Evolutionary conservation across 2,797 vertebrate genomes (phyloP).

Genomic region (Loriculus beryllinus): DNA sequence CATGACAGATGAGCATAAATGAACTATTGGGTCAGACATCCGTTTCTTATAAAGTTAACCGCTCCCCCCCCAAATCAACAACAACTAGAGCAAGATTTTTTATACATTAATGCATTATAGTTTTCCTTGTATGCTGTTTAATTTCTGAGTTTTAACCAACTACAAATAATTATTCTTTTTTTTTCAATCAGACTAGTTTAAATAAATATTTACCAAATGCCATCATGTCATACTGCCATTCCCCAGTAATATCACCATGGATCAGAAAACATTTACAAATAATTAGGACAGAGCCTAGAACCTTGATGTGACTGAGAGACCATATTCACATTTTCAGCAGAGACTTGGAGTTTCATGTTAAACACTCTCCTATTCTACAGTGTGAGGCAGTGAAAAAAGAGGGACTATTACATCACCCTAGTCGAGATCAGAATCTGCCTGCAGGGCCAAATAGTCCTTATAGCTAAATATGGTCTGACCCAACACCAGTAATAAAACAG

Average conservation of each 20-base stretch:
- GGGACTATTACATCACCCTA: neutral
- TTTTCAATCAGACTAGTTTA: neutral
- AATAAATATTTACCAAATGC: neutral
- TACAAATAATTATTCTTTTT: neutral
- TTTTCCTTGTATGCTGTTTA: neutral
- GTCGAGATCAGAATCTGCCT: neutral
- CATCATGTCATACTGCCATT: neutral
- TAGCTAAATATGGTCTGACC: neutral
- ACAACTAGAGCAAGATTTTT: neutral
- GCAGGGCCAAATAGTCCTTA: neutral
- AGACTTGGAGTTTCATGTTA: neutral
- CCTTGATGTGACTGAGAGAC: neutral
- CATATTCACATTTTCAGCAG: neutral
- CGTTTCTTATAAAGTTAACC: slow-evolving; percentile 37
- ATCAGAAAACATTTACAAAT: slow-evolving; percentile 33
- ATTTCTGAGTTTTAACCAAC: neutral
- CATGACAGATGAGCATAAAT: slow-evolving; percentile 25
- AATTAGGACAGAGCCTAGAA: neutral
- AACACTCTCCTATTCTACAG: neutral
- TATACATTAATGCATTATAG: neutral
- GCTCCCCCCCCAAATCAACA: neutral
- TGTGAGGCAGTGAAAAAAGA: neutral
- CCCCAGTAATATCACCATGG: neutral
- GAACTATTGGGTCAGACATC: slow-evolving; percentile 27
- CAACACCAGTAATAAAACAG: neutral